phyloP scores from a whole-genome alignment of 2,113 vertebrate genomes.

The Xerus inauris region DNA sequence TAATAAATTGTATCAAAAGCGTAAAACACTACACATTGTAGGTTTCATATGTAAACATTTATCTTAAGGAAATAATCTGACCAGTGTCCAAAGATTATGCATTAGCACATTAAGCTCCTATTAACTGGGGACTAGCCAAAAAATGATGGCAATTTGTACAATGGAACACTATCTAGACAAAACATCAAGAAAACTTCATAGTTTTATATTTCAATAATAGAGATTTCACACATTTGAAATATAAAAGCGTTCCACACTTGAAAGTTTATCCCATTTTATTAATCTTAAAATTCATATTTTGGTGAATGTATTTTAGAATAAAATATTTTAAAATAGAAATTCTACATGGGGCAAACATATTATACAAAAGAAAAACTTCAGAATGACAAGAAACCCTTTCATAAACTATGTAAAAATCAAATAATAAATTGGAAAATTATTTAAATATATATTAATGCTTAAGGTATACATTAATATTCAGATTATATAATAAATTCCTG shows the following conservation, averaged over 20 bases:
- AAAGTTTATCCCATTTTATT: not conserved
- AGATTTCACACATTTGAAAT: not conserved
- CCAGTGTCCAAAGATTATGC: not conserved
- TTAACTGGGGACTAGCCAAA: not conserved
- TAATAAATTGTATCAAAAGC: not conserved
- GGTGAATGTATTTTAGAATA: not conserved
- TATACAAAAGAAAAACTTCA: not conserved
- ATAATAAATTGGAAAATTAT: not conserved
- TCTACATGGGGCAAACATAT: not conserved
- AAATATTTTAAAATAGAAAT: conserved; percentile 45
- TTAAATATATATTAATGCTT: not conserved
- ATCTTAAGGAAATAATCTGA: not conserved
- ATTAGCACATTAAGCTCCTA: not conserved
- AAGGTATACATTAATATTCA: not conserved
- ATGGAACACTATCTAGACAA: not conserved
- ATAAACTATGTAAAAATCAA: not conserved
- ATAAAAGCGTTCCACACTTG: not conserved
- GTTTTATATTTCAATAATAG: not conserved
- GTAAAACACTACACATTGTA: not conserved
- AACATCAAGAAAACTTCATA: not conserved
- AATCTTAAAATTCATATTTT: conserved; percentile 43
- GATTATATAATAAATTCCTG: not conserved
- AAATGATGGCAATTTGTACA: not conserved
- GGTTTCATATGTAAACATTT: not conserved
- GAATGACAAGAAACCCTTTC: not conserved